Evolutionary conservation across 2,888 invertebrate genomes (phyloP).

Genomic region (Aphidius colemani): DNA sequence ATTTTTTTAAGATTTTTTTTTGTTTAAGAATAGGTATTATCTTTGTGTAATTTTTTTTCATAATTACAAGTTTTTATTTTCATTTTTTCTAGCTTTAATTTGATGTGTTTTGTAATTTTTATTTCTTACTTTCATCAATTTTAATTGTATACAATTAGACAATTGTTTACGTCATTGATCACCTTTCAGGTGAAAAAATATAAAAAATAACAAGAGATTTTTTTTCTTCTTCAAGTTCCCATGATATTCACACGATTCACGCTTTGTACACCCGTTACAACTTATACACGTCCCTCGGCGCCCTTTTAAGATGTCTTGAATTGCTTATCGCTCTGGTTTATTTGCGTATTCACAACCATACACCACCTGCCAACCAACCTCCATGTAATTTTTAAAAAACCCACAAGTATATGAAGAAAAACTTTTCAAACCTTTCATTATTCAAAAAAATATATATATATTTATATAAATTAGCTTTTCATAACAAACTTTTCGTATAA

Average conservation of each 20-base stretch:
- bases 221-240: constrained; percentile 9
- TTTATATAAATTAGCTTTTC: neutral
- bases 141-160: too few species aligned
- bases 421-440: too few species aligned
- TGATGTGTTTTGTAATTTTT: neutral
- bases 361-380: too few species aligned
- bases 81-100: neutral
- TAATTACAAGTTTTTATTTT: neutral
- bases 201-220: neutral
- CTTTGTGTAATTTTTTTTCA: neutral
- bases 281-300: constrained; percentile 6
- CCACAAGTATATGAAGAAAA: too few species aligned
- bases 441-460: too few species aligned
- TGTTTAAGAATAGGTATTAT: neutral
- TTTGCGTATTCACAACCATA: neutral
- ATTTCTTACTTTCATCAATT: too few species aligned
- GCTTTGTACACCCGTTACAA: constrained; percentile 22
- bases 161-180: too few species aligned
- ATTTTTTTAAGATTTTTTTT: neutral
- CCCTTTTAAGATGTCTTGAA: constrained; percentile 13
- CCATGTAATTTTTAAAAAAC: too few species aligned
- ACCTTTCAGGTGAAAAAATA: neutral
- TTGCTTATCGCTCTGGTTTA: constrained; percentile 17
- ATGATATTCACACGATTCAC: constrained; percentile 14
- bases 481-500: constrained; percentile 6